Conservation (phyloP, 2,888 invertebrate genomes). For the Danaus chrysippus region DNA sequence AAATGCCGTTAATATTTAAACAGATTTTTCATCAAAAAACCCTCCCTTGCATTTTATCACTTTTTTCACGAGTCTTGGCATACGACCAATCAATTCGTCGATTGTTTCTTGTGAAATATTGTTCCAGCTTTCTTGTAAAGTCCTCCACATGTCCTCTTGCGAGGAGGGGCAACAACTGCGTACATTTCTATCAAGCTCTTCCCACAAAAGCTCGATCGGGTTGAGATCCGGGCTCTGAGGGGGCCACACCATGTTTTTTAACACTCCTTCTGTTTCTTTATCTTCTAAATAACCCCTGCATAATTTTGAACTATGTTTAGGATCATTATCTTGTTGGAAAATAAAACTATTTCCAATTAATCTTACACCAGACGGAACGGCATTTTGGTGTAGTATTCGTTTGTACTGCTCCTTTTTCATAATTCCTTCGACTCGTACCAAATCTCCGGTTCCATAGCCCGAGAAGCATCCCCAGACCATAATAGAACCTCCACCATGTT, state of each 20-base stretch:
- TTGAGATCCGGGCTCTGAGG: too few species aligned
- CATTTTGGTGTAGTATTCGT: neutral
- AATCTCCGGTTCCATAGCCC: constrained; percentile 11
- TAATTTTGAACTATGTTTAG: constrained; percentile 18
- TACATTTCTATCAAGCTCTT: too few species aligned
- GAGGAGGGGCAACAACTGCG: too few species aligned
- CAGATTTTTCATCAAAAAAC: neutral
- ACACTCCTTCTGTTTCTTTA: constrained; percentile 2
- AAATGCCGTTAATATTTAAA: constrained; percentile 9
- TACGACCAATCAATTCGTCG: neutral
- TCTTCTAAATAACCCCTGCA: constrained; percentile 12
- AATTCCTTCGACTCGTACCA: constrained; percentile 25
- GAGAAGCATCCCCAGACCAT: constrained; percentile 11
- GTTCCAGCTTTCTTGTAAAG: neutral
- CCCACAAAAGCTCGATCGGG: too few species aligned
- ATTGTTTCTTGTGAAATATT: too few species aligned
- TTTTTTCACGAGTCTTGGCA: neutral
- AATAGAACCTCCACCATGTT: constrained; percentile 6
- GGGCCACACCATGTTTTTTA: neutral
- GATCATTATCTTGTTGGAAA: constrained; percentile 20
- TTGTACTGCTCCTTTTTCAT: constrained; percentile 5
- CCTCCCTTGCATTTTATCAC: neutral
- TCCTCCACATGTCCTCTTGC: neutral
- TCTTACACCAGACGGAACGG: constrained; percentile 7
- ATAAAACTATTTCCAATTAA: constrained; percentile 14